Base-by-base conservation (phyloP, 2,113 vertebrate species). In the Cyanistes caeruleus region DNA sequence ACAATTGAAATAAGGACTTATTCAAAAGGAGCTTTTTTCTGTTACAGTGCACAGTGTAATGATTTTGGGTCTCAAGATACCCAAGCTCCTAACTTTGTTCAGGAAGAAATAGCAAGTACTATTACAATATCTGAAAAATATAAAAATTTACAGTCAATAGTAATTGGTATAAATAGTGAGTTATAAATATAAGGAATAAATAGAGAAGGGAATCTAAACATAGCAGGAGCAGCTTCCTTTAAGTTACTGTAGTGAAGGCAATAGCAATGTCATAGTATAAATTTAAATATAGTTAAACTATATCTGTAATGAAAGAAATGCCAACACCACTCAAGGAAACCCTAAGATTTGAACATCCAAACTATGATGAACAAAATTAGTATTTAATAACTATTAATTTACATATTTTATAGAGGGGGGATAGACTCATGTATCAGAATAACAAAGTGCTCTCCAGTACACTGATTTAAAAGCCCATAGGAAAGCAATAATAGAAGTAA, bases 351-450 rank as follows among this genome's bases (percentile, higher is more conserved):
- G 51, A 52, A 58, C 13, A 70, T 46, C 17, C 2, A 67, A 78
- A 59, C 16, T 27, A 5, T 58, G 13, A 70, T 62, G 22, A 53
- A 78, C 84, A 87, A 0, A 3, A 83, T 7, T 43, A 31, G 1
- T 52, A 56, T 52, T 81, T 74, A 87, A 48, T 74, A 69, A 56
- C 3, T 74, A 73, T 14, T 43, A 16, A 65, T 86, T 63, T 83
- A 5, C 16, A 7, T 73, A 48, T 56, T 80, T 84, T 22, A 37
- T 64, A 31, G 35, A 3, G 1, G 2, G 4, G 1, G 1, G 1
- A 41, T 79, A 56, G 72, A 22, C 4, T 75, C 4, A 24, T 33
- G 9, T 73, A n/a, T 73, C 35, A 37, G 15, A 77, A 73, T 48
- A 28, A 48, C 9, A 56, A 65, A 76, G 10, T 84, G 7, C 18